Conservation (phyloP, 2,797 vertebrate species). For the Moxostoma hubbsi region DNA sequence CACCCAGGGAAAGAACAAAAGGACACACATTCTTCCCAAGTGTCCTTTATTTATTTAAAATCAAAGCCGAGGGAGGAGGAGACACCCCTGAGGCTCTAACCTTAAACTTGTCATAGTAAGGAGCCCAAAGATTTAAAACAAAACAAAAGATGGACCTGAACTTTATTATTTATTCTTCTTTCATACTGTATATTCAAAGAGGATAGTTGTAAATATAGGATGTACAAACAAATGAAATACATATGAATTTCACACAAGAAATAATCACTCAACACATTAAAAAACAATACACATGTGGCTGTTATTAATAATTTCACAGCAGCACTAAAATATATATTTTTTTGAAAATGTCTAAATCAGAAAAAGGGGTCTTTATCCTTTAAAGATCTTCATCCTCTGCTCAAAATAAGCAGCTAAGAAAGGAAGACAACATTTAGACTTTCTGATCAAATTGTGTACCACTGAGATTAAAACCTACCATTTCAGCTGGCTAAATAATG, state of each 20-base stretch:
- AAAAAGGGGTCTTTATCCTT: too few species aligned
- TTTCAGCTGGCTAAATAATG: too few species aligned
- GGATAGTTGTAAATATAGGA: conserved; percentile 6
- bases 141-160: conserved; percentile 16
- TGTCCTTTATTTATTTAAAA: conserved; percentile 43
- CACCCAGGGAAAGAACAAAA: conserved; percentile 72
- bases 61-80: conserved; percentile 20
- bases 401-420: too few species aligned
- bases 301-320: background rate
- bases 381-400: too few species aligned
- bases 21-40: conserved; percentile 42
- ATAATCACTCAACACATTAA: conserved; percentile 14
- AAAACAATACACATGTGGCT: background rate
- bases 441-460: too few species aligned
- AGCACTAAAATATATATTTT: background rate
- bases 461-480: too few species aligned
- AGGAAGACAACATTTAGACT: too few species aligned
- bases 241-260: conserved; percentile 4
- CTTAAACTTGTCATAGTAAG: conserved; percentile 38
- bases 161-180: background rate
- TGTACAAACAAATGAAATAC: conserved; percentile 28
- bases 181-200: background rate
- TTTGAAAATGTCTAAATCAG: background rate
- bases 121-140: background rate
- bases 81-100: conserved; percentile 15